Base-by-base conservation (phyloP, 2,113 vertebrate genomes). In the Chauna torquata region DNA sequence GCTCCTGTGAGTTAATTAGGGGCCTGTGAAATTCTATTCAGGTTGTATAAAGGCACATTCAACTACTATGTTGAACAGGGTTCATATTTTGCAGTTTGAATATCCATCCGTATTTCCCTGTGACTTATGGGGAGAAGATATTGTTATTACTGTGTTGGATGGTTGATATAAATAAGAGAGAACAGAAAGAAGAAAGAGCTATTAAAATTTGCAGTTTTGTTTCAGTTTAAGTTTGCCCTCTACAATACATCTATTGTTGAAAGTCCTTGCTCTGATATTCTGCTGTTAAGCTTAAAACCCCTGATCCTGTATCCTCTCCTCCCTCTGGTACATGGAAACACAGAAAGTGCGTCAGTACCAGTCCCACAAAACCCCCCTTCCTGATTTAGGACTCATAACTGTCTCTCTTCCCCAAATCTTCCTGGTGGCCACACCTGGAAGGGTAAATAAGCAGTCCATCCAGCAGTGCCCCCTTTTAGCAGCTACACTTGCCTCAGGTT, bases 81-180 rank as follows among this genome's bases (percentile, higher is more conserved):
- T 88, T 95, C 28, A 3, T 45, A 49, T 24, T 87, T 70, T 85
- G 32, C 58, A 77, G 42, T 74, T 92, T 82, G 74, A 87, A 92
- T 96, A 88, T 57, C 10, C 49, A 71, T 55, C 30, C 17, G 4
- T 71, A 14, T 78, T 75, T 83, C 8, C 13, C 40, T 77, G 44
- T 80, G 59, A 84, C 27, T 68, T 92, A 50, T 42, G 2, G 18
- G 7, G 19, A 88, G 42, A 28, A 81, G 45, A 42, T 64, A n/a
- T 5, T 62, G 25, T 54, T 82, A n/a, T 59, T 80, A 58, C 13
- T 30, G 3, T 64, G 18, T 50, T 64, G 52, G 45, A 83, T 30
- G 13, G 15, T 55, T 77, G 50, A 36, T 64, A 45, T 15, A 78
- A 78, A 78, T 74, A 28, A 50, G 32, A 42, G 55, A 61, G 3